phyloP scores from a whole-genome alignment of 2,113 vertebrate genomes.

The Glaucomys volans region DNA sequence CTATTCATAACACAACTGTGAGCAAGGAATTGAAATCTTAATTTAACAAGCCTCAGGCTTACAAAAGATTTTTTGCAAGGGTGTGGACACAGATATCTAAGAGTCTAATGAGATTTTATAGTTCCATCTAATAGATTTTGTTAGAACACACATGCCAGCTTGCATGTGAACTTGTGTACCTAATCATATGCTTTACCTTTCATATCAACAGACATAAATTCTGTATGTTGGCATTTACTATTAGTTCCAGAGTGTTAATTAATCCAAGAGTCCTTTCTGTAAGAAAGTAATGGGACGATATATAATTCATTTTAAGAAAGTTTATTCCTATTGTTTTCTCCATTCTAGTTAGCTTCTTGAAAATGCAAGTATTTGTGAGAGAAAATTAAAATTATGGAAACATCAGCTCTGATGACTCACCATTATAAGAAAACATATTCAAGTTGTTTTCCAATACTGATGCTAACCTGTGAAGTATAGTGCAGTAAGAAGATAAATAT shows the following conservation, averaged over 20 bases:
- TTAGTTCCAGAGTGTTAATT: constrained; percentile 10
- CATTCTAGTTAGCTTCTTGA: background rate
- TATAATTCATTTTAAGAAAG: background rate
- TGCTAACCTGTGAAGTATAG: background rate
- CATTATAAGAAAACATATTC: background rate
- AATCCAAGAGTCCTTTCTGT: too few relatives aligned
- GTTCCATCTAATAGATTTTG: background rate
- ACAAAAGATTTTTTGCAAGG: background rate
- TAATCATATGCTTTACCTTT: background rate
- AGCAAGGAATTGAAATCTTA: background rate
- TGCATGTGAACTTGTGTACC: background rate
- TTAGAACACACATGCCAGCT: background rate
- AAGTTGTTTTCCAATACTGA: background rate
- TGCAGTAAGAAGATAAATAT: background rate
- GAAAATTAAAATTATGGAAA: background rate
- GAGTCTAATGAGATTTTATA: background rate
- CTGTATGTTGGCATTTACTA: background rate
- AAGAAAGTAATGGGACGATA: background rate
- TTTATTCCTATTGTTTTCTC: background rate
- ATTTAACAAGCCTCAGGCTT: background rate
- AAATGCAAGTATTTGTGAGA: constrained; percentile 14
- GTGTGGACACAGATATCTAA: background rate
- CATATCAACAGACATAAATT: background rate
- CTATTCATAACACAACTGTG: background rate
- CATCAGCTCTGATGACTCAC: background rate